These are phyloP conservation scores for Scytalopus superciliaris DNA, from an alignment of 2,113 vertebrate species.

Conservation along the genomic window DNA sequence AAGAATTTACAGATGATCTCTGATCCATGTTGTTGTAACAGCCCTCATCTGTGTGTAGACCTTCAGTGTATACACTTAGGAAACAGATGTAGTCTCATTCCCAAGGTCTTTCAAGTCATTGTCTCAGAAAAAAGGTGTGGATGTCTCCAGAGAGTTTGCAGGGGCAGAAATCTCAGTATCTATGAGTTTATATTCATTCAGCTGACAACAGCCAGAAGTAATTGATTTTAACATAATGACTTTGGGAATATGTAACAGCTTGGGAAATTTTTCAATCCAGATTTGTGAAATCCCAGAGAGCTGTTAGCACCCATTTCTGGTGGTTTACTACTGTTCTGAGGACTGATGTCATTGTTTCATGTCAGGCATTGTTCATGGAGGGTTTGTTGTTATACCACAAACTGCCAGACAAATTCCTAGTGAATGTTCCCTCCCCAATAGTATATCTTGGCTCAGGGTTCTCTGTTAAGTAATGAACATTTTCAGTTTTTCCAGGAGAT, in stretches of 20 bases:
- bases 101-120: neutral
- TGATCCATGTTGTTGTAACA: neutral
- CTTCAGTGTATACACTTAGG: neutral
- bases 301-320: neutral
- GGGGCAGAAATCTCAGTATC: neutral
- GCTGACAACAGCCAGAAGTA: neutral
- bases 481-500: neutral
- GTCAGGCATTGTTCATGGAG: accelerated
- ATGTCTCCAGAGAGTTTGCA: neutral
- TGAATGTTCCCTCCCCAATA: neutral
- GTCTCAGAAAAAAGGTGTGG: neutral
- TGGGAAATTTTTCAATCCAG: neutral
- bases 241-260: neutral
- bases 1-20: neutral
- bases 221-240: neutral
- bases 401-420: neutral
- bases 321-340: neutral
- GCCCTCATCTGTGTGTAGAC: neutral
- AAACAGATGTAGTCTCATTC: neutral
- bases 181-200: neutral
- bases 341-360: neutral
- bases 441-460: neutral
- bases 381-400: neutral
- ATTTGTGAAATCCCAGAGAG: neutral
- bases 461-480: neutral